Percentiles rank a stretch among this genome's conserved stretches.
Evolutionary conservation across 1,140 invertebrate species (phyloP).

Genomic region (Bombyx mandarina): DNA sequence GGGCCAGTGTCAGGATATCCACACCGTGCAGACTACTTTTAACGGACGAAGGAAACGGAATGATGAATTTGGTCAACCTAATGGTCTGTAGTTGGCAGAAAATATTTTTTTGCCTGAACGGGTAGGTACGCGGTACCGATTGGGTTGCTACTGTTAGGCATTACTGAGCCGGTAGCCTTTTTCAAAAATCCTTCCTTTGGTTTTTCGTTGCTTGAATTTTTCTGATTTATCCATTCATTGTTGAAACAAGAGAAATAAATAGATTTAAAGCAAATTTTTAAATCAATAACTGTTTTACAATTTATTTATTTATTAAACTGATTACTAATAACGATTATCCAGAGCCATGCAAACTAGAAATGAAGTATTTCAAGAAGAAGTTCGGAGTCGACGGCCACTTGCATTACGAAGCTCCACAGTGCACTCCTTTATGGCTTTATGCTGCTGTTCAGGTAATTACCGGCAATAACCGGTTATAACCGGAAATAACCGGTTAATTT

Average conservation of each 20-base stretch:
- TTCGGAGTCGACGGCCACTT: conserved; percentile 47
- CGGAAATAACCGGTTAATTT: too few relatives aligned
- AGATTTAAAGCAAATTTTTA: too few relatives aligned
- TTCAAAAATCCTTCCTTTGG: too few relatives aligned
- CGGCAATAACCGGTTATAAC: too few relatives aligned
- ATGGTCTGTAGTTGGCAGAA: conserved; percentile 19
- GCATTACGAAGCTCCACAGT: conserved; percentile 53
- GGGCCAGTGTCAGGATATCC: conserved; percentile 54
- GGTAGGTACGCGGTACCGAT: too few relatives aligned
- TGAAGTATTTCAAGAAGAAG: conserved; percentile 59
- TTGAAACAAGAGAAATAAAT: too few relatives aligned
- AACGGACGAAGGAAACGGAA: conserved; percentile 27
- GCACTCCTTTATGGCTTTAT: conserved; percentile 53
- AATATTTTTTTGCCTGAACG: too few relatives aligned
- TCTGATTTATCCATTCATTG: too few relatives aligned
- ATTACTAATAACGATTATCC: background rate
- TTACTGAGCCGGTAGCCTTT: conserved; percentile 16
- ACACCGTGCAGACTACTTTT: conserved; percentile 22
- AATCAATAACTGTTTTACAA: too few relatives aligned
- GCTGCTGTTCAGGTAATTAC: conserved; percentile 45
- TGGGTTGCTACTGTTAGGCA: too few relatives aligned
- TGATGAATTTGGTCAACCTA: conserved; percentile 15
- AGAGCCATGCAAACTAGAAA: conserved; percentile 54
- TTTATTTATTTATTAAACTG: too few relatives aligned
- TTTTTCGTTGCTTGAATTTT: too few relatives aligned